Evolutionary conservation across 2,888 invertebrate genomes (phyloP).

Genomic region (Athetis lepigone): DNA sequence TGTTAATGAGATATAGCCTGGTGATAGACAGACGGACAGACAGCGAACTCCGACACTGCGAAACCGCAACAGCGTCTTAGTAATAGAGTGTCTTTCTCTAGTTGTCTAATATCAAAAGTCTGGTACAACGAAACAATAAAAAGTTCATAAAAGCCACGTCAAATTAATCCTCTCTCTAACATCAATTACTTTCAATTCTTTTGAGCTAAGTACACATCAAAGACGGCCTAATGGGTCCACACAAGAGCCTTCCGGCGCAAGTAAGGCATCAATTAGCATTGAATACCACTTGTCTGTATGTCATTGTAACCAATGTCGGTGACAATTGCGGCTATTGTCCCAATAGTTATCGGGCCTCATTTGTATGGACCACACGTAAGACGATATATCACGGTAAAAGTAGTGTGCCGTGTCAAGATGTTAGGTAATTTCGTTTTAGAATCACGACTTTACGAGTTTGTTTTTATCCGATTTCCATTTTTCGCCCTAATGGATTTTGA

Average conservation of each 20-base stretch:
- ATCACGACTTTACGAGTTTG: too few species aligned
- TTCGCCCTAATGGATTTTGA: too few species aligned
- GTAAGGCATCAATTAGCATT: slow-evolving; percentile 55
- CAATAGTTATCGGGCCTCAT: slow-evolving; percentile 9
- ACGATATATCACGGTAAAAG: slow-evolving; percentile 1
- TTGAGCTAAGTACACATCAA: slow-evolving; percentile 27
- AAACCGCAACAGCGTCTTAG: too few species aligned
- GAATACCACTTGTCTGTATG: slow-evolving; percentile 38
- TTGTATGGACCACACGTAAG: slow-evolving; percentile 37
- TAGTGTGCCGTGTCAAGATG: slow-evolving; percentile 8
- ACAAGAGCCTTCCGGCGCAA: slow-evolving; percentile 55
- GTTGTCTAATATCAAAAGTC: too few species aligned
- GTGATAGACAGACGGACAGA: too few species aligned
- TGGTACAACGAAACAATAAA: too few species aligned
- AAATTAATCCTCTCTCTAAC: slow-evolving; percentile 14
- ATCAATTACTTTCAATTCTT: slow-evolving; percentile 46
- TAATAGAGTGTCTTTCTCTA: too few species aligned
- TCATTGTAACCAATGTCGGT: slow-evolving; percentile 37
- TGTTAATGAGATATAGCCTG: too few species aligned
- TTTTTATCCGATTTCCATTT: too few species aligned
- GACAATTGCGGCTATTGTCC: slow-evolving; percentile 46
- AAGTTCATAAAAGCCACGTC: too few species aligned
- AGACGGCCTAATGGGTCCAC: slow-evolving; percentile 19
- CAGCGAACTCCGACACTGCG: too few species aligned
- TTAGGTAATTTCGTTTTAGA: slow-evolving; percentile 15